phyloP scores from a whole-genome alignment of 2,113 vertebrate genomes.

The Scophthalmus maximus region DNA sequence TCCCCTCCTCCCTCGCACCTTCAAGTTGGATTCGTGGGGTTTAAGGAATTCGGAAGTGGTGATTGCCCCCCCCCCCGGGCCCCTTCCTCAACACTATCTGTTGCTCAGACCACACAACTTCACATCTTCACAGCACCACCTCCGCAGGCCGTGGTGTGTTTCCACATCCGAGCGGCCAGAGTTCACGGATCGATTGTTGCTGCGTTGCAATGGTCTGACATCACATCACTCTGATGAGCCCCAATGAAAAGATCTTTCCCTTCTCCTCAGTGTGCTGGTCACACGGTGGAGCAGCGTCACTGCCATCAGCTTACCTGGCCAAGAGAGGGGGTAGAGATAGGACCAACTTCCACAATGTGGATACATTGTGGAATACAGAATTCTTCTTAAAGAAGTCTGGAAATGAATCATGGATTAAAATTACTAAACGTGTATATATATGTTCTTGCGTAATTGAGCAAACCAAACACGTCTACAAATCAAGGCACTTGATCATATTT shows the following conservation, averaged over 20 bases:
- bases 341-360: too few relatives aligned
- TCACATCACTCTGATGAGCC: background rate
- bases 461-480: background rate
- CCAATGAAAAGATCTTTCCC: background rate
- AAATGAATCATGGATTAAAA: too few relatives aligned
- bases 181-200: background rate
- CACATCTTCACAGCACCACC: background rate
- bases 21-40: conserved; percentile 68
- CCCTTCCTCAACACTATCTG: conserved; percentile 41
- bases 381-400: too few relatives aligned
- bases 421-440: too few relatives aligned
- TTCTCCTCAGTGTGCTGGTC: background rate
- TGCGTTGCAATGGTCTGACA: background rate
- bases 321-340: background rate
- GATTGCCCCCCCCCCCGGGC: conserved; percentile 67
- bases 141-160: background rate
- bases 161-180: background rate
- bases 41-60: conserved; percentile 83
- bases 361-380: too few relatives aligned
- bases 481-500: background rate
- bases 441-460: too few relatives aligned
- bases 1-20: conserved; percentile 45
- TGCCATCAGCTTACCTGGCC: background rate
- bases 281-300: conserved; percentile 8
- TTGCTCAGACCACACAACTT: conserved; percentile 7